A percentile compares a stretch with the other conserved stretches of the same genome.
These are phyloP conservation scores for Danionella dracula DNA, from an alignment of 2,797 vertebrate species.

Conservation along the genomic window DNA sequence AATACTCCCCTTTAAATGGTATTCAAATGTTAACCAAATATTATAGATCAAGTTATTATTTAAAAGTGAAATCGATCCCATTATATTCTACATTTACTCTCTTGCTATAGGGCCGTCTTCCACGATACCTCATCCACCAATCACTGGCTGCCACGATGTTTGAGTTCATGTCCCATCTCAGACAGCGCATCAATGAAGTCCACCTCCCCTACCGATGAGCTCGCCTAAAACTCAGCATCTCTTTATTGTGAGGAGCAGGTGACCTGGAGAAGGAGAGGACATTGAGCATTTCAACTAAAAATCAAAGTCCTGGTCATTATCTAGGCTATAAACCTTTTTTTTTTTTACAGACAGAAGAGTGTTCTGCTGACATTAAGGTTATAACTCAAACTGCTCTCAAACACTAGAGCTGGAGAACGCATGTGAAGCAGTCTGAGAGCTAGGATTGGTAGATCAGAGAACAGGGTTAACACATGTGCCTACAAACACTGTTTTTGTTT, in stretches of 20 bases:
- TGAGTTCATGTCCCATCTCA: conserved; percentile 87
- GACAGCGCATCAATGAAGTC: conserved; percentile 77
- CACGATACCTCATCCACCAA: conserved; percentile 94
- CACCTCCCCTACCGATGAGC: conserved; percentile 41
- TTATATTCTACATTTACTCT: not conserved
- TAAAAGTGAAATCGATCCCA: too few species aligned
- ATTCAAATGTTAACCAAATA: too few species aligned
- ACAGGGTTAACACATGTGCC: not conserved
- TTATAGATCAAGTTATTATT: too few species aligned
- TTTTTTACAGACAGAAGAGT: not conserved
- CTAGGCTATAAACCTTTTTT: too few species aligned
- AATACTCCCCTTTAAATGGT: too few species aligned
- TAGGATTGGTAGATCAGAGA: not conserved
- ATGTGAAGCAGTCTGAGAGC: not conserved
- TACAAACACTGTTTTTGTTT: not conserved
- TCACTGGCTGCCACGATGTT: conserved; percentile 95
- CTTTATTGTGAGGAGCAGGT: too few species aligned
- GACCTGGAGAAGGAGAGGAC: too few species aligned
- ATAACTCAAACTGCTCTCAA: not conserved
- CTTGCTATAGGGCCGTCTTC: conserved; percentile 82
- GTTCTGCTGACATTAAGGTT: not conserved
- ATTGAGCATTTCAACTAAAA: too few species aligned
- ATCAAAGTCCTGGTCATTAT: too few species aligned
- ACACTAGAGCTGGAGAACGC: not conserved
- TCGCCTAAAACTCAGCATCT: not conserved